Base-by-base conservation (phyloP, 2,888 invertebrate genomes). In the Synergus umbraculus region DNA sequence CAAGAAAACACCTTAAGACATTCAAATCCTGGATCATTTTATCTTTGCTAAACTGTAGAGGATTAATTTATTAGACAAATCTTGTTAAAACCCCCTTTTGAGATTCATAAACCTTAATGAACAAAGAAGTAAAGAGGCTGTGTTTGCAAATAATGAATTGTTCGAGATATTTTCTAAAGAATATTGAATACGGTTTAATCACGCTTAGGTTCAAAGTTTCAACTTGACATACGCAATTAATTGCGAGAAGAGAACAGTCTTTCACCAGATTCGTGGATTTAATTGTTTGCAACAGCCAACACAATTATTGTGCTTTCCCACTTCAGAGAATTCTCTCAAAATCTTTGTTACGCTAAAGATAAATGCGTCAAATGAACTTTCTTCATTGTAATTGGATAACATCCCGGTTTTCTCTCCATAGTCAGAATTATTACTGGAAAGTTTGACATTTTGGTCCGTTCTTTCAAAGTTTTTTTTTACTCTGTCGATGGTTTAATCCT, bases 401-500 rank as follows among this genome's bases (percentile, higher is more conserved):
- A 49, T 69, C 69, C 37, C 29, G 15, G 12, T 37, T 12, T 15
- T 15, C 58, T 58, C 18, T 18, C 18, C 58, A 9, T 10, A 37
- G 37, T 37, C 37, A 37, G 37, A 65, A 60, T n/a, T 60, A 64
- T 12, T 29, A 54, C 9, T n/a, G 0, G 49, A n/a, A 54, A 54
- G 49, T n/a, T 54, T 54, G 15, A 54, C 9, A 54, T 58, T 18
- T n/a, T n/a, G 7, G 13, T 69, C 4, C 13, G 15, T 29, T 49
- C 10, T 29, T 69, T 49, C 15, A 1, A 44, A 44, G 10, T 18
- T 7, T 58, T 58, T 9, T 9, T 18, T 58, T 13, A 8, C 54
- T 9, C 3, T 8, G 18, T 12, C 13, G 22, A 46, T 54, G 76
- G 83, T 81, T 88, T 84, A 88, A 66, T 84, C 82, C 1, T 84